Evolutionary conservation across 1,140 invertebrate species (phyloP), one percentile per base, ranked within the genome.

Genomic region (Panagrolaimus sp.): DNA sequence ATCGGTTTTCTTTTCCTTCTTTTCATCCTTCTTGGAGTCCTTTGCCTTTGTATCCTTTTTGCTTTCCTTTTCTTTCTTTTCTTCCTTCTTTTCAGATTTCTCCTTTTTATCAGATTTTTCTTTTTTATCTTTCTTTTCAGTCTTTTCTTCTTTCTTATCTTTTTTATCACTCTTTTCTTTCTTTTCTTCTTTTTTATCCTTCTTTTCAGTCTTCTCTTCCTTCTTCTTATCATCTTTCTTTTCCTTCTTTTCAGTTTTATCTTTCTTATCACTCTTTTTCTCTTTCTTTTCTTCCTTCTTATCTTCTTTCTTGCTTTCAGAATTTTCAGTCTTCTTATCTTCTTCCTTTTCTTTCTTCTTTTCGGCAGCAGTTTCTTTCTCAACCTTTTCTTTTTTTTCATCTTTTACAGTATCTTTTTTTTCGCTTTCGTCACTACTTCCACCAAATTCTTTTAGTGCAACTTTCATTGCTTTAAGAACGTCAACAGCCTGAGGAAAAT

Each of bases 381-480:
- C 43, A 63, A 69, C 45, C 26, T 73, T 58, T 47, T 24, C 38
- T 55, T 47, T 48, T 15, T 46, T 43, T 24, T 43, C 43, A 32
- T 17, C 63, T 38, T 72, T 47, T 17, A 67, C 44, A 28, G 28
- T 32, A 45, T 67, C 72, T 10, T 44, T 44, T 24, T 26, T 21
- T 15, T 21, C 47, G 26, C 63, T 58, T 67, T 70, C 52, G 17
- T 65, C 65, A 9, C 65, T 28, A 28, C 46, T 70, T 21, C 69
- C 70, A 26, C 21, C 26, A 58, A 43, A 46, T 21, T 43, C 17
- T 45, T 75, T 70, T 9, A 78, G 55, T 26, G 78, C 80, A 62
- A 55, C 52, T 58, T 83, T 80, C 80, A 82, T 82, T 46, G 70
- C 80, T 26, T 73, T 73, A 26, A 83, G 70, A 26, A 82, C 72